A percentile compares a stretch with the other conserved stretches of the same genome.
phyloP scores from a whole-genome alignment of 2,888 invertebrate genomes.

The Trichacis sp. region DNA sequence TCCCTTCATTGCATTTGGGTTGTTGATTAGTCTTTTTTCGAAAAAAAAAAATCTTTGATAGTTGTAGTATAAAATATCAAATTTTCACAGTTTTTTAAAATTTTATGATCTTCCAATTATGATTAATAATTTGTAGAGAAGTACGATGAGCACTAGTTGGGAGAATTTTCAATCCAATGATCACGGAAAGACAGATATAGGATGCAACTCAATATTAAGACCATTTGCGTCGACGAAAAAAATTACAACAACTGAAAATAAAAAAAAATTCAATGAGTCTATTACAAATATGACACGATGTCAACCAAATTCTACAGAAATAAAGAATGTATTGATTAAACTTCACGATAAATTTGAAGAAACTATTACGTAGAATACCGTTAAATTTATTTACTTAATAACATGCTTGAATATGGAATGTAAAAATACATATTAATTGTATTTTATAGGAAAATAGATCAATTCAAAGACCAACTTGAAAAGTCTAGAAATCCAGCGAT shows the following conservation, averaged over 20 bases:
- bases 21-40: too few relatives aligned
- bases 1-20: too few relatives aligned
- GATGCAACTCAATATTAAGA: background rate
- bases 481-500: slow-evolving; percentile 50
- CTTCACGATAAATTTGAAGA: slow-evolving; percentile 59
- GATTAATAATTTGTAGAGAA: background rate
- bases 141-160: background rate
- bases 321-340: slow-evolving; percentile 52
- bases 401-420: too few relatives aligned
- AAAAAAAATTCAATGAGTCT: background rate
- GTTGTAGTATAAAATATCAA: too few relatives aligned
- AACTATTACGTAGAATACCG: slow-evolving; percentile 50
- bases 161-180: background rate
- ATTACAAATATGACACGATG: background rate
- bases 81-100: too few relatives aligned
- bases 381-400: too few relatives aligned
- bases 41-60: too few relatives aligned
- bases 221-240: background rate
- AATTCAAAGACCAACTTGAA: slow-evolving; percentile 49
- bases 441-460: slow-evolving; percentile 55
- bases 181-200: background rate
- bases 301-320: slow-evolving; percentile 43
- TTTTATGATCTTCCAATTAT: too few relatives aligned
- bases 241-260: background rate
- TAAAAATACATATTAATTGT: too few relatives aligned